Conservation (phyloP, 2,113 vertebrate genomes). For the Tichodroma muraria region DNA sequence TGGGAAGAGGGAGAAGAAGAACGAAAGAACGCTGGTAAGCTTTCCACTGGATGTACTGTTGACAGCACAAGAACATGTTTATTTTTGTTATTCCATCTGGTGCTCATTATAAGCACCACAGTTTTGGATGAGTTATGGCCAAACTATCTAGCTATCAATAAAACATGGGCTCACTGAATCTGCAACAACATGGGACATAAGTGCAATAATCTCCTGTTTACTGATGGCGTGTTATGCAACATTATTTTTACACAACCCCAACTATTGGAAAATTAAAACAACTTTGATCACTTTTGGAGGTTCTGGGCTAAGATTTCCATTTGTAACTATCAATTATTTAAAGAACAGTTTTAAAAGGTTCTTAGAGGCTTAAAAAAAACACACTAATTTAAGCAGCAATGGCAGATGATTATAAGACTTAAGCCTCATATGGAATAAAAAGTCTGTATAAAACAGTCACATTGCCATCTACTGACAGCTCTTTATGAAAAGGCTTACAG, state of each 20-base stretch:
- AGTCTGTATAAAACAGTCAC: constrained; percentile 67
- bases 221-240: constrained; percentile 20
- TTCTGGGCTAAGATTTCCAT: constrained; percentile 68
- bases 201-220: constrained; percentile 33
- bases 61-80: constrained; percentile 13
- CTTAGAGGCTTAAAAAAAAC: constrained; percentile 42
- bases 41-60: background rate
- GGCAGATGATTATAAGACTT: constrained; percentile 57
- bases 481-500: constrained; percentile 43
- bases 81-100: constrained; percentile 47
- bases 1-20: background rate
- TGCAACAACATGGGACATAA: background rate
- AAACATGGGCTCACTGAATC: constrained; percentile 18
- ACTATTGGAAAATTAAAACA: constrained; percentile 67
- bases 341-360: constrained; percentile 69
- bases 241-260: constrained; percentile 59
- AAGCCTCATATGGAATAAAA: constrained; percentile 26
- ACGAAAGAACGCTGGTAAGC: background rate
- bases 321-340: constrained; percentile 79
- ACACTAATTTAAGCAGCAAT: constrained; percentile 65
- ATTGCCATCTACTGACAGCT: constrained; percentile 79
- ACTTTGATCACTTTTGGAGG: constrained; percentile 72
- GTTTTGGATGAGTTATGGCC: background rate
- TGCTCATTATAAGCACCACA: constrained; percentile 10
- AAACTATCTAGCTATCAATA: background rate